phyloP scores from a whole-genome alignment of 2,797 vertebrate genomes.

The Apogon hyalosoma region DNA sequence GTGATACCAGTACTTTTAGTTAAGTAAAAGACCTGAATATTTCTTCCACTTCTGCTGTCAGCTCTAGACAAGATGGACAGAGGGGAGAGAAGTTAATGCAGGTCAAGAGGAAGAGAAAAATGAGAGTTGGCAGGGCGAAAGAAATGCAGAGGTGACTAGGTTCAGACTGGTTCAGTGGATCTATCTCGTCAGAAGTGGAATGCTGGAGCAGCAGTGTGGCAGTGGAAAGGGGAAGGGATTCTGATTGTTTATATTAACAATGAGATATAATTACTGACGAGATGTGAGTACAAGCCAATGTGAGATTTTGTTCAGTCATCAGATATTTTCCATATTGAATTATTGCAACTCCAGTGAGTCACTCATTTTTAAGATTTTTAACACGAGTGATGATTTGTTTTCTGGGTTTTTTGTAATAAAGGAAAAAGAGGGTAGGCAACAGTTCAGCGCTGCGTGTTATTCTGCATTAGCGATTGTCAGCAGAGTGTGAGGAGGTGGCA shows the following conservation, averaged over 20 bases:
- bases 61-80: constrained; percentile 10
- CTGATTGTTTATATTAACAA: constrained; percentile 29
- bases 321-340: background rate
- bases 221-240: constrained; percentile 10
- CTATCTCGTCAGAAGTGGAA: constrained; percentile 12
- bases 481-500: constrained; percentile 18
- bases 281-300: constrained; percentile 3
- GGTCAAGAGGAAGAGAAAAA: constrained; percentile 32
- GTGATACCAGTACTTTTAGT: no score
- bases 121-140: constrained; percentile 41
- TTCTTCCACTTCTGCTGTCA: background rate
- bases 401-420: background rate
- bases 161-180: constrained; percentile 38
- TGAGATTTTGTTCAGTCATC: constrained; percentile 15
- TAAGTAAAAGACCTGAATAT: no score
- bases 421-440: background rate
- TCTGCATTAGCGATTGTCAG: constrained; percentile 23
- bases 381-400: background rate
- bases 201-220: constrained; percentile 13
- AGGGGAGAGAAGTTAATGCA: constrained; percentile 27
- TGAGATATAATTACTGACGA: constrained; percentile 22
- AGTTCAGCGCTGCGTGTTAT: constrained; percentile 20
- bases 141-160: constrained; percentile 40
- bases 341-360: background rate
- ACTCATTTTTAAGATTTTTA: background rate